These are phyloP conservation scores for Cherax quadricarinatus DNA, from an alignment of 1,140 invertebrate genomes.

Conservation along the genomic window DNA sequence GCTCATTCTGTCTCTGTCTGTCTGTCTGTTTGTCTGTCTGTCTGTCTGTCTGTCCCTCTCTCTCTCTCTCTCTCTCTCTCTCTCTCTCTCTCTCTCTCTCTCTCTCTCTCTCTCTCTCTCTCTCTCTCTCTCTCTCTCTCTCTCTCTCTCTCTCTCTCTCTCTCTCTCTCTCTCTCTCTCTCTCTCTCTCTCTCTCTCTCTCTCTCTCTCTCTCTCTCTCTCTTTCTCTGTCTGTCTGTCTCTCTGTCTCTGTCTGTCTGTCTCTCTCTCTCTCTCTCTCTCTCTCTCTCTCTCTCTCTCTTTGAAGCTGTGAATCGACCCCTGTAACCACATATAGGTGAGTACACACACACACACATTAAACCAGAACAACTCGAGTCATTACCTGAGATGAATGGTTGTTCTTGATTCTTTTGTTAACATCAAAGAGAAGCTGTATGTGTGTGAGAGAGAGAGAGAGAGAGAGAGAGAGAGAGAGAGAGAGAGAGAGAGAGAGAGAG, in stretches of 20 bases:
- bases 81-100: constrained; percentile 13
- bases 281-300: constrained; percentile 23
- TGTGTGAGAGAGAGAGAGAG: no score
- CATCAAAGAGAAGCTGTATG: no score
- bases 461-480: no score
- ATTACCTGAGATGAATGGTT: no score
- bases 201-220: constrained; percentile 27
- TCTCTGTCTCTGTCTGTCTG: not conserved
- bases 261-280: constrained; percentile 2
- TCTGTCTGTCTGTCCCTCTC: not conserved
- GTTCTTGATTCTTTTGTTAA: no score
- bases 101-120: not conserved
- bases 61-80: constrained; percentile 18
- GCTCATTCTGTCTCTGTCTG: not conserved
- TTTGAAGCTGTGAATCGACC: not conserved
- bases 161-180: constrained; percentile 4
- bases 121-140: not conserved
- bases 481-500: no score
- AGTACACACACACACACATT: no score
- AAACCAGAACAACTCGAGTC: no score
- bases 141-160: not conserved
- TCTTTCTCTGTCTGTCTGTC: not conserved
- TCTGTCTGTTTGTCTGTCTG: no score
- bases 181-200: constrained; percentile 15
- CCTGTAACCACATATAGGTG: not conserved